Evolutionary conservation across 2,888 invertebrate genomes (phyloP), one percentile per base, ranked within the genome.

Genomic region (Xiphydria camelus): DNA sequence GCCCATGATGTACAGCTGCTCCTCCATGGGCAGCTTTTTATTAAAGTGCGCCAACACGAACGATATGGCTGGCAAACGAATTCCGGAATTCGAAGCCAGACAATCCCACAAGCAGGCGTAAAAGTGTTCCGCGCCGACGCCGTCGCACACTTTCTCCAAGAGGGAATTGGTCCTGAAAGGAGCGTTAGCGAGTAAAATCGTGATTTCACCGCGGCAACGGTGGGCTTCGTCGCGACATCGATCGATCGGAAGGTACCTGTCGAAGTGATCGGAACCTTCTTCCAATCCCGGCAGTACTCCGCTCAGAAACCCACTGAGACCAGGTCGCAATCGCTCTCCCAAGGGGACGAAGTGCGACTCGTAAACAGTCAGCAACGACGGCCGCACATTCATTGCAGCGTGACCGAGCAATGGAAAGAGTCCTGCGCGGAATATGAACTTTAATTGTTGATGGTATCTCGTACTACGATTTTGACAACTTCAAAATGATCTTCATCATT

Each of bases 21-120:
- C 89, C 67, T 89, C 86, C 83, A 90, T 87, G 31, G 84, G 80
- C 51, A 86, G 76, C 59, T 86, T 86, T 68, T 86, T 86, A 69
- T 91, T 91, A 65, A 88, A 91, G 75, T 91, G 91, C 23, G 83
- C 80, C 52, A 91, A 76, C 36, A 91, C 83, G 70, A 87, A 94
- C 33, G 85, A 85, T 58, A 92, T 85, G 9, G 91, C 94, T 3
- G 91, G 89, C 53, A 91, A 78, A 39, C 94, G 82, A 21, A 92
- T 87, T 3, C 85, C 83, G 18, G 90, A 86, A 75, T 90, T 90
- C 33, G 88, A 86, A 23, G 88, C 83, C 38, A 94, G 83, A 66
- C 91, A 89, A 67, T 91, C 88, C 94, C 94, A 94, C 31, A 94
- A 79, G 68, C 90, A 89, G 1, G 89, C 87, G 76, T 91, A 94